Conservation (phyloP, 2,797 vertebrate genomes). For the Capromys pilorides region DNA sequence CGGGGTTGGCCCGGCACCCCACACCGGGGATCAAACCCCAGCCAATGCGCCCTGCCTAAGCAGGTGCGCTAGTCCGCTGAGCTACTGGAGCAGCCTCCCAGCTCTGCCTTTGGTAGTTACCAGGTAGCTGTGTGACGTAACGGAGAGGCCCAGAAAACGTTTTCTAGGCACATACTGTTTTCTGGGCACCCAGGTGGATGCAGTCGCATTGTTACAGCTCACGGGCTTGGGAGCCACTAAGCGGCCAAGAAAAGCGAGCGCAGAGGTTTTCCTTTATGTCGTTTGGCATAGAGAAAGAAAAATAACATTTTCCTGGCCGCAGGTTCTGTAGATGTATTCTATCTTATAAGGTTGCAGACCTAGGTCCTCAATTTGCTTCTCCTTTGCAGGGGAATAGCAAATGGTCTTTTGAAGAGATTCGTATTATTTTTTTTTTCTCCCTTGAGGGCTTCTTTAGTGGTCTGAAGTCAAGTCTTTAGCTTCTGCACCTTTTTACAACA, state of each 20-base stretch:
- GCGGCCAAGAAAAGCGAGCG: not conserved
- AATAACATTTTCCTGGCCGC: not conserved
- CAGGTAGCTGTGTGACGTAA: not conserved
- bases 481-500: not conserved
- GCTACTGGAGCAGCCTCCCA: too few species aligned
- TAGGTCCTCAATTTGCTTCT: not conserved
- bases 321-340: not conserved
- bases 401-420: not conserved
- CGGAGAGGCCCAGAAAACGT: not conserved
- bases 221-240: not conserved
- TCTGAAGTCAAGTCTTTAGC: not conserved
- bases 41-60: too few species aligned
- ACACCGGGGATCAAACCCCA: too few species aligned
- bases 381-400: not conserved
- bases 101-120: not conserved
- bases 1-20: too few species aligned
- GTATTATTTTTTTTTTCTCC: not conserved
- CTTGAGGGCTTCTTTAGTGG: not conserved
- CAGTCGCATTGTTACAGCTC: rapidly evolving
- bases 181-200: rapidly evolving
- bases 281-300: not conserved
- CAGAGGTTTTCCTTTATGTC: not conserved
- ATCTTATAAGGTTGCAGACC: not conserved
- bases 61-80: too few species aligned
- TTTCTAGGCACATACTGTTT: not conserved